phyloP scores from a whole-genome alignment of 35 echinoderm and acorn worm genomes.

The Heliocidaris erythrogramma region DNA sequence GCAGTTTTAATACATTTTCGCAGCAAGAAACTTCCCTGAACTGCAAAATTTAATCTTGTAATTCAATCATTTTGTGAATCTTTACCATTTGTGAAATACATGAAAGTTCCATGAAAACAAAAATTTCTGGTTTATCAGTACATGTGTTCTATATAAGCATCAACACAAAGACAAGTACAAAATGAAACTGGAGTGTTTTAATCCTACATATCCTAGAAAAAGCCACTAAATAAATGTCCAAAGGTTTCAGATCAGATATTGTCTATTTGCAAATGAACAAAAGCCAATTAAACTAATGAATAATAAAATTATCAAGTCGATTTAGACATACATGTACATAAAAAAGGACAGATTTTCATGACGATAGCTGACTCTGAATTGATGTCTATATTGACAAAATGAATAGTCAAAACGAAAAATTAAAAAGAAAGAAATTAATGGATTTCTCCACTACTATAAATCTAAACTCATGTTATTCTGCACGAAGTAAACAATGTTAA shows the following conservation, averaged over 20 bases:
- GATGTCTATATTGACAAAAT: neutral
- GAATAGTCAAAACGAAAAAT: neutral
- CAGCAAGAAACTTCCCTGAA: too few species aligned
- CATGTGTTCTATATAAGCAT: too few species aligned
- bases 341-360: neutral
- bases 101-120: too few species aligned
- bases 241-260: neutral
- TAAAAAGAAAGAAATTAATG: neutral
- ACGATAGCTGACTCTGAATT: neutral
- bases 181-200: neutral
- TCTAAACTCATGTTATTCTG: neutral
- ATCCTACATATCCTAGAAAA: neutral
- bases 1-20: too few species aligned
- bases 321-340: neutral
- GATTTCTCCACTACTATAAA: neutral
- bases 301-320: neutral
- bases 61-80: too few species aligned
- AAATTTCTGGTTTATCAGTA: too few species aligned
- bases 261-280: neutral
- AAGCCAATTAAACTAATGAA: neutral
- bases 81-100: too few species aligned
- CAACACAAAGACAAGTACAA: too few species aligned
- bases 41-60: too few species aligned
- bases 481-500: neutral
- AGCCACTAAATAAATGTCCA: neutral